Base-by-base conservation (phyloP, 1,140 invertebrate genomes). In the Nasonia longicornis region DNA sequence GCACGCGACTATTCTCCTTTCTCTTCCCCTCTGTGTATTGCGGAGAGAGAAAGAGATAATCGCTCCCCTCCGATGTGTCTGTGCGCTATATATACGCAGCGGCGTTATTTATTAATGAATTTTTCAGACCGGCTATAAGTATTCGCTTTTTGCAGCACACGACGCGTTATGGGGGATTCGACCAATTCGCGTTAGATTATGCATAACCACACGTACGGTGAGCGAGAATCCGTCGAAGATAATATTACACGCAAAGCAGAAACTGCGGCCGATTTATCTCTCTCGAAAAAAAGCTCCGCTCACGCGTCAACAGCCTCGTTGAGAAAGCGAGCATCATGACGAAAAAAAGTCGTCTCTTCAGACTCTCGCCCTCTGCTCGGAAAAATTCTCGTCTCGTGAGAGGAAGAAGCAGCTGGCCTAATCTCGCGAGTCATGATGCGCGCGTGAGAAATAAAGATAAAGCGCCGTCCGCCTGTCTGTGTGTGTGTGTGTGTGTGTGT, bases 371-470 rank as follows among this genome's bases (percentile, higher is more conserved):
- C 45, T 48, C 45, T 14, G n/a, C 52, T 58, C 52, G 52, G 52
- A n/a, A 58, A 58, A 58, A 58, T 58, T 3, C 52, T n/a, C 52
- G 38, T 76, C 31, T 35, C 8, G 11, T 42, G 20, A 20, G 20
- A 20, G 12, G 16, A 58, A 58, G 16, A 7, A 58, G 20, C 52
- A 63, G 58, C 6, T 35, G 22, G 0, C 48, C 58, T 20, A 48
- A 77, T 77, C 64, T 77, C 38, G 67, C 45, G 26, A 78, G 26
- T 78, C 38, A 78, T 22, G 29, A 52, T 38, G 1, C 52, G 45
- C 42, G 48, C 52, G 48, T 64, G 20, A 72, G 29, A n/a, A 79
- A 72, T 72, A 79, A 58, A 35, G 67, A 72, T 35, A 72, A 63
- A 72, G 4, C 11, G 31, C 63, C 26, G 6, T 8, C 31, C 31